Base-by-base conservation (phyloP, 2,113 vertebrate genomes). In the Apodemus speciosus region DNA sequence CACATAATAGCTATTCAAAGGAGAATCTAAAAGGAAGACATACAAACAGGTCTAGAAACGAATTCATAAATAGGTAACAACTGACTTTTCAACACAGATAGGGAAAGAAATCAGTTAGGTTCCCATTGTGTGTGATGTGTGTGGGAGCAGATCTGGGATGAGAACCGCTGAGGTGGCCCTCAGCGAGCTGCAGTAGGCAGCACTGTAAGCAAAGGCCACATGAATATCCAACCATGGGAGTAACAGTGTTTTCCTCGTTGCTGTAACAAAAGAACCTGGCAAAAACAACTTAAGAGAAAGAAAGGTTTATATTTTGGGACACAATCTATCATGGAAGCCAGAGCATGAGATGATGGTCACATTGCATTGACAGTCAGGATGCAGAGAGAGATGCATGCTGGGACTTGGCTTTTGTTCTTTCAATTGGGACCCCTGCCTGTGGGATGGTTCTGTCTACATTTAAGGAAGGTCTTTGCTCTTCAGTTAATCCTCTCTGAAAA, bases 131-230 rank as follows among this genome's bases (percentile, higher is more conserved):
- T 35, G 3, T 5, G 21, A 32, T 40, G 53, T 38, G n/a, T 60
- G 38, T 35, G 10, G 30, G 3, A 71, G 43, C 64, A 3, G 10
- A 11, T 49, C 49, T 35, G 32, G 4, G 38, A 38, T 7, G 15
- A 46, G 88, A 84, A 40, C 10, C 3, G 13, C 32, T 1, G 11
- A 9, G 46, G 0, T 49, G 4, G 40, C 66, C 23, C 6, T 58
- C 60, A 0, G 51, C 30, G 30, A 66, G 8, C 13, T 5, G 6
- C 6, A 43, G 5, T 0, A n/a, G 46, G 1, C n/a, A 40, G 68
- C 64, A 0, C 32, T 18, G 1, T 18, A 43, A 62, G 38, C 56
- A 62, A 40, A 62, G 51, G 13, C 51, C 51, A 38, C 0, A 2
- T n/a, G 49, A 80, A 35, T 11, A 10, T 80, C 21, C 56, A 80